Conservation (phyloP, 2,113 vertebrate species). For the Cheilinus undulatus region DNA sequence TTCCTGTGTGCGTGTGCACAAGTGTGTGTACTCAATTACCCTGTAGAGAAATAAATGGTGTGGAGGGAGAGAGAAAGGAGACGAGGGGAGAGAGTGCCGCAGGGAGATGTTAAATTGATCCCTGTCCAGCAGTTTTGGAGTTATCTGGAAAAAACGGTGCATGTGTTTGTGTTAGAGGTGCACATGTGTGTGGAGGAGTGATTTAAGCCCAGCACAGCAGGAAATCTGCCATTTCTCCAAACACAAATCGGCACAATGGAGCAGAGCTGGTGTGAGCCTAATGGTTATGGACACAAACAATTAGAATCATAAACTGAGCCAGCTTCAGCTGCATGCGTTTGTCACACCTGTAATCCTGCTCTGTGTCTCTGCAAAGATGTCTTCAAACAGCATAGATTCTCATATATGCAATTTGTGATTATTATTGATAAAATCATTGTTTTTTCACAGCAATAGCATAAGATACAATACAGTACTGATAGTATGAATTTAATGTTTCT, state of each 20-base stretch:
- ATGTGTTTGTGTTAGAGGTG: slow-evolving; percentile 63
- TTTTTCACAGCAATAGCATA: background rate
- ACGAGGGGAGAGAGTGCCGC: slow-evolving; percentile 39
- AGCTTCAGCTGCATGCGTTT: background rate
- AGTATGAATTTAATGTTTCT: too few species aligned
- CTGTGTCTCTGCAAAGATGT: background rate
- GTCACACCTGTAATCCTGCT: slow-evolving; percentile 33
- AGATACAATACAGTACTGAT: too few species aligned
- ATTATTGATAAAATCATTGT: slow-evolving; percentile 29
- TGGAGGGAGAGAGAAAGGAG: slow-evolving; percentile 32
- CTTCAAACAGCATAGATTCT: background rate
- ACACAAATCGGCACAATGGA: slow-evolving; percentile 63
- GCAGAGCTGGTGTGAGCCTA: slow-evolving; percentile 60
- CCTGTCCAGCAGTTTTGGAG: slow-evolving; percentile 73
- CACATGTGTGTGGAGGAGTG: slow-evolving; percentile 58
- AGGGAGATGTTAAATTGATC: slow-evolving; percentile 74
- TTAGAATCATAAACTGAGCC: slow-evolving; percentile 52
- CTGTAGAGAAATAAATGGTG: slow-evolving; percentile 67
- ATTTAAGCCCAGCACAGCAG: slow-evolving; percentile 65
- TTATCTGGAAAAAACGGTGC: slow-evolving; percentile 44
- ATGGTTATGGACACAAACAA: slow-evolving; percentile 72
- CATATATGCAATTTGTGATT: slow-evolving; percentile 4
- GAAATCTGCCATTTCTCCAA: slow-evolving; percentile 63
- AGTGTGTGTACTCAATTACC: slow-evolving; percentile 74
- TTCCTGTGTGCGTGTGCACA: slow-evolving; percentile 64